Percentiles rank a stretch among this genome's conserved stretches.
phyloP scores from a whole-genome alignment of 2,797 vertebrate species.

The Hemitrygon akajei region DNA sequence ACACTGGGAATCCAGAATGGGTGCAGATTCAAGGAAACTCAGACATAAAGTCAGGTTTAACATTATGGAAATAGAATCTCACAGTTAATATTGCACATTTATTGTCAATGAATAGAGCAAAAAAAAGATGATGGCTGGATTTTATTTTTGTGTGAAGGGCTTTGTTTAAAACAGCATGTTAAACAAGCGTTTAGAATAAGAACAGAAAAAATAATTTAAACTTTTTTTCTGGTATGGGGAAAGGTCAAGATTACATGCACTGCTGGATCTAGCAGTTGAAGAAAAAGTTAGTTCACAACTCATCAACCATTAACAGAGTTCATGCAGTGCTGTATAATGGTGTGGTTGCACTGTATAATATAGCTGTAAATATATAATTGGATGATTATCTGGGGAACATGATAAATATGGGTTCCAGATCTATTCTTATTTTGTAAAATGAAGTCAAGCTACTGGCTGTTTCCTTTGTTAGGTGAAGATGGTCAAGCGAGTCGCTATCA shows the following conservation, averaged over 20 bases:
- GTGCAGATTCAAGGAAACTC: too few relatives aligned
- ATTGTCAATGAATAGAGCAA: neutral
- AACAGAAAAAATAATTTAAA: neutral
- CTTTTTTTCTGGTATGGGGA: neutral
- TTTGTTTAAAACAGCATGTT: neutral
- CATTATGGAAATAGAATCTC: neutral
- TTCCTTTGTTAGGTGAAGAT: constrained; percentile 45
- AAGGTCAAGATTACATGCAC: neutral
- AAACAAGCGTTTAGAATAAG: neutral
- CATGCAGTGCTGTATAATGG: neutral
- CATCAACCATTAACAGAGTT: too few relatives aligned
- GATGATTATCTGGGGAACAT: neutral
- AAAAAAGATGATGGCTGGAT: neutral
- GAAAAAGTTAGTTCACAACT: neutral
- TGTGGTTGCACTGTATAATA: neutral
- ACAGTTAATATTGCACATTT: neutral
- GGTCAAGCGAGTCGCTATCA: constrained; percentile 54
- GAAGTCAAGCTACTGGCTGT: neutral
- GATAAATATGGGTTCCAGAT: neutral
- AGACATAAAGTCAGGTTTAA: too few relatives aligned
- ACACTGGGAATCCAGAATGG: too few relatives aligned
- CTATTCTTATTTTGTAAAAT: neutral
- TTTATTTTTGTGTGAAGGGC: neutral
- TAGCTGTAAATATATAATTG: neutral
- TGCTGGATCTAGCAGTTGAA: neutral